Evolutionary conservation across 1,140 invertebrate genomes (phyloP), one percentile per base, ranked within the genome.

Genomic region (Spodoptera litura): DNA sequence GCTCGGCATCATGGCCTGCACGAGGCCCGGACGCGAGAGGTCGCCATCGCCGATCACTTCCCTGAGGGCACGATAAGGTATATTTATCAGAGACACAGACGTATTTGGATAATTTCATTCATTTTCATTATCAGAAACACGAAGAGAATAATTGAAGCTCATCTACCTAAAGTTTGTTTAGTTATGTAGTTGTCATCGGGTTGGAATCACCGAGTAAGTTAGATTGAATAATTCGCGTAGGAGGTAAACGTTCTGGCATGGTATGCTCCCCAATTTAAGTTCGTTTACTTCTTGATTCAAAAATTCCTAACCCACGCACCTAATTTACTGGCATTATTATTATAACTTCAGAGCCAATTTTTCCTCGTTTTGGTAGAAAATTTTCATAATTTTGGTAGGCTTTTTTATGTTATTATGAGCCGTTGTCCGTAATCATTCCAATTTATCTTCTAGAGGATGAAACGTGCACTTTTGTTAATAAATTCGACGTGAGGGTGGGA

Each of bases 161-260:
- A 38, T 15, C 4, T 38, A 38, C 38, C 13, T 15, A 10, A 15
- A 10, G 8, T n/a, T n/a, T 64, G 12, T 11, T 12, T 49, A 20
- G 9, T 9, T 38, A 49, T 44, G 35, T 44, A 49, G 15, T 44
- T 66, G 38, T 49, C 62, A 66, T 66, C 62, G 15, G 38, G 38
- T 25, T 66, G 15, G 38, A 61, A 44, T 66, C 15, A 66, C 38
- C 10, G 62, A 66, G 15, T 25, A 74, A 74, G 53, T 74, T 74
- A 51, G 72, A 74, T 74, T 74, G 58, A 74, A 74, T 74, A 61
- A 74, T 74, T 74, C 61, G 20, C 44, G 56, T 74, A 35, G 53
- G 15, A 20, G 20, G 70, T n/a, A 38, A 72, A 58, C 56, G 53
- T 72, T 72, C 38, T 56, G 53, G 55, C 13, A 74, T 44, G 56